Evolutionary conservation across 2,888 invertebrate species (phyloP), one percentile per base, ranked within the genome.

Genomic region (Trisateles emortualis): DNA sequence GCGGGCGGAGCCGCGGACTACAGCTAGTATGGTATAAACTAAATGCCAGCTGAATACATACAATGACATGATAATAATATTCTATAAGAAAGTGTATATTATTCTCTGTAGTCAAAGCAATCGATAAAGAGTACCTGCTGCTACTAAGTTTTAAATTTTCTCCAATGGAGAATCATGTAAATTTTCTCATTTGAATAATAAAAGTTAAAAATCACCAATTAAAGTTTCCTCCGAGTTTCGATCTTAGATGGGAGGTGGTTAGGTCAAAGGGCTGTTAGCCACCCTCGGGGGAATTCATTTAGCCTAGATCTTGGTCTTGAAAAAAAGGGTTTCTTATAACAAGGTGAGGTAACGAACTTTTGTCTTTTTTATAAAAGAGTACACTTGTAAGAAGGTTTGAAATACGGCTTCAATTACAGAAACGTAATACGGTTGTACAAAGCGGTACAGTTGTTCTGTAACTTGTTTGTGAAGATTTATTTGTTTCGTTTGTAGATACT

Each of bases 241-340:
- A 52, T 58, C 66, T 36, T 50, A 53, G 59, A 33, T 49, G 52
- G 22, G 47, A 29, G 45, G 62, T 46, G 67, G 57, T 63, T 48
- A 62, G 64, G 57, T 62, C 65, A 62, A 73, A 77, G 79, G 74
- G 78, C 74, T 72, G 61, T 61, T 38, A 71, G 66, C 66, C 64
- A 59, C 58, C 60, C 63, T 55, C 43, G 55, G 63, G 61, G 52
- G 61, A 72, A 73, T 74, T 76, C 71, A 80, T 77, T 74, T 68
- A 53, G 42, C 59, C 62, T 69, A 67, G 67, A 72, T 69, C 57
- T 64, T 49, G 58, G 55, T 49, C 51, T 42, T 48, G 26, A 8
- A n/a, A 29, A 49, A 46, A 52, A 41, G 45, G 57, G 44, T 39
- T 66, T 48, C 33, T 45, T 42, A 50, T 52, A 60, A 41, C 17